These are phyloP conservation scores for Ceratitis capitata DNA, from an alignment of 1,140 invertebrate genomes.

Conservation along the genomic window DNA sequence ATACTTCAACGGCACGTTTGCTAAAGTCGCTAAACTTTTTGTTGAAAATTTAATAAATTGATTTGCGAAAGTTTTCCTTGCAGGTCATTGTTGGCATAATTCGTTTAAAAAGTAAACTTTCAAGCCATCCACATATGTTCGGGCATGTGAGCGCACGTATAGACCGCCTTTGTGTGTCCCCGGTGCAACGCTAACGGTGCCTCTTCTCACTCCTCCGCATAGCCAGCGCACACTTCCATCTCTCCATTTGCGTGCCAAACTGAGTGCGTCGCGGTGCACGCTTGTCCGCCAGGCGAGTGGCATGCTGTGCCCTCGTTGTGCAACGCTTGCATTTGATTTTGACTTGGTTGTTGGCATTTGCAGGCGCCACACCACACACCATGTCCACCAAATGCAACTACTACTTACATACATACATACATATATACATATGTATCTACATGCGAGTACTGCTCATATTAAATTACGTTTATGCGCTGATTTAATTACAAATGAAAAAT, in stretches of 20 bases:
- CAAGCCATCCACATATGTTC: not conserved
- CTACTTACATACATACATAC: not conserved
- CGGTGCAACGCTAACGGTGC: not conserved
- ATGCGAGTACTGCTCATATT: constrained; percentile 17
- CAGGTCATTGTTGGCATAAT: not conserved
- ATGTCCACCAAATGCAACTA: not conserved
- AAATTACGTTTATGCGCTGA: constrained; percentile 29
- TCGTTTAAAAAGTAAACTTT: not conserved
- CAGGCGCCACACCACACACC: not conserved
- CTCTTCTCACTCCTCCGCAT: not conserved
- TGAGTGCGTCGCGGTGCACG: not conserved
- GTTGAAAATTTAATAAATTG: too few species aligned
- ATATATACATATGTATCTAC: not conserved
- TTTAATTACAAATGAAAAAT: constrained; percentile 33
- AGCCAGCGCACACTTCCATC: not conserved
- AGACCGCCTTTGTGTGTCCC: not conserved
- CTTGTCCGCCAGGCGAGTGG: not conserved
- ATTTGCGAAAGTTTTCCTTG: too few species aligned
- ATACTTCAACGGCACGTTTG: too few species aligned
- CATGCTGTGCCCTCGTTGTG: not conserved
- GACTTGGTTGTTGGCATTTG: not conserved
- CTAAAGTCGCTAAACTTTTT: too few species aligned
- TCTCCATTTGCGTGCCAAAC: not conserved
- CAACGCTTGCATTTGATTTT: not conserved
- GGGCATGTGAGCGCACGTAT: not conserved